Conservation (phyloP, 2,113 vertebrate genomes). For the Ceyx margarethae region DNA sequence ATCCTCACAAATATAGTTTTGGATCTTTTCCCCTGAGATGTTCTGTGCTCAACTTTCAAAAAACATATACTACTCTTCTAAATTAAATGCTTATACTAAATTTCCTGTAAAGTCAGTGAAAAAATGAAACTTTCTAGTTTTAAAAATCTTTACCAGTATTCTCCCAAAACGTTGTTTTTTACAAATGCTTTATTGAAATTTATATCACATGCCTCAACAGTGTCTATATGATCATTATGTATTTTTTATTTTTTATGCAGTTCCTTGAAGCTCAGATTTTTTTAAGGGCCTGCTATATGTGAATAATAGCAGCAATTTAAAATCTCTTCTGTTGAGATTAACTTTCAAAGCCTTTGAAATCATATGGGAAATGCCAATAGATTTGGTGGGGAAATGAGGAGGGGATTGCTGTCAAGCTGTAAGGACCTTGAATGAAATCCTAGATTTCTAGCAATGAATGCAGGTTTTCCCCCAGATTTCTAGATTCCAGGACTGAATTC, state of each 20-base stretch:
- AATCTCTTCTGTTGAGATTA: neutral
- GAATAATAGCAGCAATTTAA: slow-evolving; percentile 30
- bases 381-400: neutral
- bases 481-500: neutral
- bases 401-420: neutral
- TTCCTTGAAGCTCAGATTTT: neutral
- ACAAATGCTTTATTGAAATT: slow-evolving; percentile 2
- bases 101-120: neutral
- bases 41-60: neutral
- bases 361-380: neutral
- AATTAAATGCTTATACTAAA: neutral
- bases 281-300: slow-evolving; percentile 3
- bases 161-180: slow-evolving; percentile 26
- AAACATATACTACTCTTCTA: neutral
- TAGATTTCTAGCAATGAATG: neutral
- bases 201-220: neutral
- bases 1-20: neutral
- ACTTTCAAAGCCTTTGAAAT: slow-evolving; percentile 21
- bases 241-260: slow-evolving; percentile 4
- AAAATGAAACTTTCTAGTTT: neutral
- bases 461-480: neutral
- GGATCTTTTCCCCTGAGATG: neutral
- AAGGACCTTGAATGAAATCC: neutral
- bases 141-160: slow-evolving; percentile 1
- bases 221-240: neutral